phyloP scores from a whole-genome alignment of 2,113 vertebrate species.

The Kryptolebias marmoratus region DNA sequence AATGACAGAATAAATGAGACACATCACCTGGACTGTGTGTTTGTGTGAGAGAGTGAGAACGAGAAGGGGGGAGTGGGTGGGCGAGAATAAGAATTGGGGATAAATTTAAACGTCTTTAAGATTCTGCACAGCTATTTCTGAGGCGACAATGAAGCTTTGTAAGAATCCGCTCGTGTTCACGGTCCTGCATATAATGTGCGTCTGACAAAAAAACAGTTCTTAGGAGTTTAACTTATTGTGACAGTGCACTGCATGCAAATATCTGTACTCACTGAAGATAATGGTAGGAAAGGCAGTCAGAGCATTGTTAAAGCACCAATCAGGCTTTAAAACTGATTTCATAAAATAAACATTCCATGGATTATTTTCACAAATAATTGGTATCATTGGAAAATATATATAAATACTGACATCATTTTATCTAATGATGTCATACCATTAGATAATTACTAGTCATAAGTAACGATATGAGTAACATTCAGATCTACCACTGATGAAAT shows the following conservation, averaged over 20 bases:
- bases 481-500: too few species aligned
- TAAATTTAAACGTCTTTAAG: slow-evolving; percentile 46
- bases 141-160: slow-evolving; percentile 45
- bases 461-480: too few species aligned
- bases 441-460: too few species aligned
- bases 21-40: slow-evolving; percentile 38
- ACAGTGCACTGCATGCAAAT: slow-evolving; percentile 15
- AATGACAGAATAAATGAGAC: slow-evolving; percentile 66
- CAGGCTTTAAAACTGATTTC: background rate
- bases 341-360: too few species aligned
- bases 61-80: slow-evolving; percentile 3
- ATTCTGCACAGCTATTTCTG: slow-evolving; percentile 34
- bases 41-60: slow-evolving; percentile 12
- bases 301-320: background rate
- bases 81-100: slow-evolving; percentile 18
- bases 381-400: too few species aligned
- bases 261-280: slow-evolving; percentile 4
- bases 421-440: too few species aligned
- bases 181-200: slow-evolving; percentile 22
- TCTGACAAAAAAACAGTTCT: slow-evolving; percentile 19
- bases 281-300: background rate
- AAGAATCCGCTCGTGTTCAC: slow-evolving; percentile 24
- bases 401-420: too few species aligned
- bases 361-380: too few species aligned
- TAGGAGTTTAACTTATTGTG: slow-evolving; percentile 15